Conservation (phyloP, 1,140 invertebrate genomes). For the Drosophila hydei region DNA sequence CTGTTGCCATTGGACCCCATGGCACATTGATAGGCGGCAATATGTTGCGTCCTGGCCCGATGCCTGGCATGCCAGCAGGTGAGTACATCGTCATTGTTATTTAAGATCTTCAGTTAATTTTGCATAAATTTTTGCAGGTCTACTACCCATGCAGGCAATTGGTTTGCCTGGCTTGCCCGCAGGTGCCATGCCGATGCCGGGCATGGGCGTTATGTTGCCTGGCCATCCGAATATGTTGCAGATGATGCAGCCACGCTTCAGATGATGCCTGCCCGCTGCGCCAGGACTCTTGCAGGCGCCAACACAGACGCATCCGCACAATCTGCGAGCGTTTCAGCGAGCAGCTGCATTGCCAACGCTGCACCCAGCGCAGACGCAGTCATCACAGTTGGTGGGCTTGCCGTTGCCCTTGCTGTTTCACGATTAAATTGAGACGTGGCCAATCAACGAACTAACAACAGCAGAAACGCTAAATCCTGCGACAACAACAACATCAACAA, state of each 20-base stretch:
- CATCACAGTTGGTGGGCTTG: slow-evolving; percentile 55
- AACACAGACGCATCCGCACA: slow-evolving; percentile 53
- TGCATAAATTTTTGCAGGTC: slow-evolving; percentile 33
- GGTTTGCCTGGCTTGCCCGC: slow-evolving; percentile 86
- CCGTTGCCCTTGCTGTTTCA: slow-evolving; percentile 69
- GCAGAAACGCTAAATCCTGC: not conserved
- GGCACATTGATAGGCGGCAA: slow-evolving; percentile 88
- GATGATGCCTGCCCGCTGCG: slow-evolving; percentile 87
- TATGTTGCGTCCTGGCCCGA: slow-evolving; percentile 89
- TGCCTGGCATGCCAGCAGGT: slow-evolving; percentile 88
- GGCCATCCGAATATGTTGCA: slow-evolving; percentile 87
- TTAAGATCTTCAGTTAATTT: not conserved
- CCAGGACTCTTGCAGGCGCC: slow-evolving; percentile 71
- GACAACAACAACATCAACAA: slow-evolving; percentile 4
- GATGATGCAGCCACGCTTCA: slow-evolving; percentile 91
- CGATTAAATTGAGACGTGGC: slow-evolving; percentile 42
- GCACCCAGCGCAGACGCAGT: slow-evolving; percentile 42
- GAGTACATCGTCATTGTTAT: slow-evolving; percentile 76
- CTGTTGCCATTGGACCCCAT: slow-evolving; percentile 88
- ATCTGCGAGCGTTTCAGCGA: slow-evolving; percentile 54
- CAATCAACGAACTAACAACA: not conserved
- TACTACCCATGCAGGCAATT: slow-evolving; percentile 81
- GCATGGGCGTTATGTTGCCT: slow-evolving; percentile 89
- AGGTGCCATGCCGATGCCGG: slow-evolving; percentile 85
- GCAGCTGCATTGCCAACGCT: slow-evolving; percentile 32